These are phyloP conservation scores for Coranthus polyacanthus DNA, from an alignment of 2,797 vertebrate genomes.

Conservation along the genomic window DNA sequence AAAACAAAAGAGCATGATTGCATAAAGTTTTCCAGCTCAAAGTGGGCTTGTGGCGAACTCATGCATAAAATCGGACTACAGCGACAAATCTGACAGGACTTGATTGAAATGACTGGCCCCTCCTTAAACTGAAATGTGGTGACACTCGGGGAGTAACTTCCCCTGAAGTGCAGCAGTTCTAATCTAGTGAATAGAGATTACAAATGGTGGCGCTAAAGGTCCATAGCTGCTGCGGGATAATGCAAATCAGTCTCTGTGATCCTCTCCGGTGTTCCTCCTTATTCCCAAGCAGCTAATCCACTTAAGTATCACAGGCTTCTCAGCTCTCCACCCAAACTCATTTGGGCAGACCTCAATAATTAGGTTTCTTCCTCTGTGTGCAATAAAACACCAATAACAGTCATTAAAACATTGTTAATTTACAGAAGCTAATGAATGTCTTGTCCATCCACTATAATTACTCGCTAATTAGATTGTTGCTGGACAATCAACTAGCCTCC, in stretches of 20 bases:
- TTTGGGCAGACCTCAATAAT: slow-evolving; percentile 39
- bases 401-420: slow-evolving; percentile 39
- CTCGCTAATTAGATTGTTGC: slow-evolving; percentile 45
- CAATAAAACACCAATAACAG: slow-evolving; percentile 33
- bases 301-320: slow-evolving; percentile 58
- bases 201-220: slow-evolving; percentile 35
- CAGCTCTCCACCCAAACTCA: slow-evolving; percentile 22
- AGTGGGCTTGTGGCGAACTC: slow-evolving; percentile 24
- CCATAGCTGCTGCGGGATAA: slow-evolving; percentile 34
- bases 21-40: slow-evolving; percentile 48
- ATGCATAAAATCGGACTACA: slow-evolving; percentile 64
- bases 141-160: slow-evolving; percentile 49
- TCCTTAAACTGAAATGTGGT: slow-evolving; percentile 16
- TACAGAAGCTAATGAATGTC: slow-evolving; percentile 21
- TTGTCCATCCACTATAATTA: slow-evolving; percentile 37
- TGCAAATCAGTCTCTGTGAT: slow-evolving; percentile 57
- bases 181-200: slow-evolving; percentile 66
- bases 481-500: slow-evolving; percentile 14
- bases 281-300: slow-evolving; percentile 63
- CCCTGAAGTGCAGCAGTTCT: slow-evolving; percentile 36
- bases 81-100: slow-evolving; percentile 4
- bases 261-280: slow-evolving; percentile 46
- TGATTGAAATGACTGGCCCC: slow-evolving; percentile 26
- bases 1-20: slow-evolving; percentile 67
- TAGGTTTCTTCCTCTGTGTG: slow-evolving; percentile 22